phyloP scores from a whole-genome alignment of 2,797 vertebrate genomes.

The Megaceryle alcyon region DNA sequence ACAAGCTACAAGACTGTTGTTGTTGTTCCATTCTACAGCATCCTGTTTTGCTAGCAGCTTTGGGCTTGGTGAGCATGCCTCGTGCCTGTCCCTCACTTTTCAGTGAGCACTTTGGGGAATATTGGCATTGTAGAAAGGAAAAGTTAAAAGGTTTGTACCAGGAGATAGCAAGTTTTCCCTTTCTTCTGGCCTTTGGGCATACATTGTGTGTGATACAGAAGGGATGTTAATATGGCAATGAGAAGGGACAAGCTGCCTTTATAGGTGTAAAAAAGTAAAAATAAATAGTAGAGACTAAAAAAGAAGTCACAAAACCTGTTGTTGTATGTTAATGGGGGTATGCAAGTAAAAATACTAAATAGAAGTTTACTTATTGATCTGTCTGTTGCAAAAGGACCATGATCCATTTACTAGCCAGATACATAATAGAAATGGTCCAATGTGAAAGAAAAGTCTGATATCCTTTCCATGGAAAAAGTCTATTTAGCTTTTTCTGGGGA shows the following conservation, averaged over 20 bases:
- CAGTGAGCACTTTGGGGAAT: neutral
- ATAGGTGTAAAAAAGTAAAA: neutral
- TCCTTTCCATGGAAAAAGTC: neutral
- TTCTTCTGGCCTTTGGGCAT: neutral
- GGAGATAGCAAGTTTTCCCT: neutral
- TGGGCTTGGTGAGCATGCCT: neutral
- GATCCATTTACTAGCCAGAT: neutral
- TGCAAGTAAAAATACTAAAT: neutral
- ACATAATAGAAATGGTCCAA: neutral
- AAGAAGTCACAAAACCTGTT: neutral
- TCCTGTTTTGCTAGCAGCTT: neutral
- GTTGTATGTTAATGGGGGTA: neutral
- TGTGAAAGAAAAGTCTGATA: neutral
- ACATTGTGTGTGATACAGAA: fast-evolving
- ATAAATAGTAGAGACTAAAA: neutral
- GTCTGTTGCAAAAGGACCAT: neutral
- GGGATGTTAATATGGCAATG: neutral
- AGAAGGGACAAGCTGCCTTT: neutral
- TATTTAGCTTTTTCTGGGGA: neutral
- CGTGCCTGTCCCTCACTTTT: fast-evolving
- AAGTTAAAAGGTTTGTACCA: neutral
- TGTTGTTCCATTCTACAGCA: neutral
- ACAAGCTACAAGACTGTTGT: neutral
- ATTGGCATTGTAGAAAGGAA: neutral
- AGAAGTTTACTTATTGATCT: neutral